These are phyloP conservation scores for Pogonus chalceus DNA, from an alignment of 1,140 invertebrate genomes.

Conservation along the genomic window DNA sequence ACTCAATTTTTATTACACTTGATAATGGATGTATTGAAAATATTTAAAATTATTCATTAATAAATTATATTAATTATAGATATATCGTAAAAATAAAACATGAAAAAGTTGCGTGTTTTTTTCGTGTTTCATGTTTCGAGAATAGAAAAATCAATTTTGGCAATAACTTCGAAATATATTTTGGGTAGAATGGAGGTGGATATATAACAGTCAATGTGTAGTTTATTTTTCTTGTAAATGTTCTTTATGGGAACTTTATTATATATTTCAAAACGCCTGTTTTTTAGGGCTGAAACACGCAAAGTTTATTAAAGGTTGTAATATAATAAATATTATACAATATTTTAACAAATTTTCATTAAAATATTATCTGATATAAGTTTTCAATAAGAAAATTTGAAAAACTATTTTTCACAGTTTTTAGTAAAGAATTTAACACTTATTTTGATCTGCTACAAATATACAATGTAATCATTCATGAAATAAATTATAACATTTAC, in stretches of 20 bases:
- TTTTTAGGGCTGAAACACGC: neutral
- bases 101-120: neutral
- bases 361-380: neutral
- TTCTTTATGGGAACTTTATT: no score
- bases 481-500: no score
- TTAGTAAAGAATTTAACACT: neutral
- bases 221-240: neutral
- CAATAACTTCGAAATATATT: neutral
- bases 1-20: neutral
- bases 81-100: neutral
- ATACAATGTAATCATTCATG: no score
- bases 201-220: neutral
- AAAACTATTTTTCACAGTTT: neutral
- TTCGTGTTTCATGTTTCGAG: neutral
- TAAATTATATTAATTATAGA: neutral
- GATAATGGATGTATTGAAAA: neutral
- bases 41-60: neutral
- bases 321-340: neutral
- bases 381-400: neutral
- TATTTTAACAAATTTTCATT: neutral
- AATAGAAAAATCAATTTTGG: neutral
- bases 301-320: neutral
- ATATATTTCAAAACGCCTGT: neutral
- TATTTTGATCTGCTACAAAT: neutral
- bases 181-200: no score